Evolutionary conservation across 2,113 vertebrate species (phyloP).

Genomic region (Climacteris rufus): DNA sequence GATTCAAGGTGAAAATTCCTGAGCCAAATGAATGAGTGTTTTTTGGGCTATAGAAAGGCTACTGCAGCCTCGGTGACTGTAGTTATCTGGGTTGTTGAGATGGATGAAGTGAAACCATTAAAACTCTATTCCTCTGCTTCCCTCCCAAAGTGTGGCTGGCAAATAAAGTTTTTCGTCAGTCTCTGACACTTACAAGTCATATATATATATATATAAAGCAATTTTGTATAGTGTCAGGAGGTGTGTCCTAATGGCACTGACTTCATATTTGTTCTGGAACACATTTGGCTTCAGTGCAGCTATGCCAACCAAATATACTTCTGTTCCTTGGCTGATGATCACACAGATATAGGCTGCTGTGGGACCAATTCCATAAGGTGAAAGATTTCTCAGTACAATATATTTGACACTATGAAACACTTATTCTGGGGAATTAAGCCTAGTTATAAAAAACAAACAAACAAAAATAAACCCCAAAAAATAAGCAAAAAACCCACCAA

Average conservation of each 20-base stretch:
- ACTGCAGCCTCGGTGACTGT: neutral
- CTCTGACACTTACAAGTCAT: neutral
- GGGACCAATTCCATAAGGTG: constrained; percentile 84
- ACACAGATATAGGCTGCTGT: constrained; percentile 86
- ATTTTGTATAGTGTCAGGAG: neutral
- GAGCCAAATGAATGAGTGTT: neutral
- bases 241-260: neutral
- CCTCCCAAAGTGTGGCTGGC: neutral
- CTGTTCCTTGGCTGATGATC: constrained; percentile 87
- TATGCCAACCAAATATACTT: constrained; percentile 77
- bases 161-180: neutral
- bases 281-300: neutral
- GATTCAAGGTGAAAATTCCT: neutral
- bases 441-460: neutral
- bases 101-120: neutral
- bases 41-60: neutral
- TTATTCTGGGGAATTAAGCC: neutral
- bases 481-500: too few relatives aligned
- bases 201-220: neutral
- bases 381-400: neutral
- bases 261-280: neutral
- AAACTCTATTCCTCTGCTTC: neutral
- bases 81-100: neutral
- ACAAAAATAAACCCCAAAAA: too few relatives aligned
- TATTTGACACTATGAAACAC: neutral